These are phyloP conservation scores for Archaeoteleia sp. DNA, from an alignment of 2,888 invertebrate species.

Conservation along the genomic window DNA sequence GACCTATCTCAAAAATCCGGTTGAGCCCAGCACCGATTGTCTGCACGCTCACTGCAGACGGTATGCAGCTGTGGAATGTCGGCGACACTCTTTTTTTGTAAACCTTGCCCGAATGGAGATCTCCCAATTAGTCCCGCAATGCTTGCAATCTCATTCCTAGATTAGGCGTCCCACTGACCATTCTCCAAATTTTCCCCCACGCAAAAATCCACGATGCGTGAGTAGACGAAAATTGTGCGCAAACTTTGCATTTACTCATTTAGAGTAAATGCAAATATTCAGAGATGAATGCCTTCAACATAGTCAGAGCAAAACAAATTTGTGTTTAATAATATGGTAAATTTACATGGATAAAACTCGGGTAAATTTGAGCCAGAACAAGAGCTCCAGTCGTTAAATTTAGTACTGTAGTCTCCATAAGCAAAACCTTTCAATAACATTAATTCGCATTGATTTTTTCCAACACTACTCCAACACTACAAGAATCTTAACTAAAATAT, in stretches of 20 bases:
- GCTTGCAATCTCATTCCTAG: conserved; percentile 38
- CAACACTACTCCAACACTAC: too few species aligned
- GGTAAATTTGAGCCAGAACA: too few species aligned
- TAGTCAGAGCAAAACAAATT: too few species aligned
- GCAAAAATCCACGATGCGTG: conserved; percentile 20
- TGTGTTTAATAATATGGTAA: too few species aligned
- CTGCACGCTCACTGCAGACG: conserved; percentile 22
- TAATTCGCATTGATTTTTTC: too few species aligned
- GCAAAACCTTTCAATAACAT: too few species aligned
- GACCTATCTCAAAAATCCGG: conserved; percentile 56
- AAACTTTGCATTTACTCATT: conserved; percentile 10
- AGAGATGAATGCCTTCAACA: too few species aligned
- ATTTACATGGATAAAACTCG: too few species aligned
- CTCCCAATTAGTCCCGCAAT: conserved; percentile 43
- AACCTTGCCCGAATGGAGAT: conserved; percentile 41
- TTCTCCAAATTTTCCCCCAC: conserved; percentile 16
- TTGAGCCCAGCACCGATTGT: conserved; percentile 33
- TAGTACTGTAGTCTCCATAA: too few species aligned
- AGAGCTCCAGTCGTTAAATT: too few species aligned
- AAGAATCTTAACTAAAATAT: too few species aligned
- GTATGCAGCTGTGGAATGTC: conserved; percentile 42
- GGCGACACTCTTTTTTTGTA: conserved; percentile 33
- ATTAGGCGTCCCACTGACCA: conserved; percentile 40
- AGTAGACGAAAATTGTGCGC: conserved; percentile 1
- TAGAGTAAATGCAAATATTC: too few species aligned